phyloP scores from a whole-genome alignment of 2,113 vertebrate genomes.

The Gorsachius goisagi region DNA sequence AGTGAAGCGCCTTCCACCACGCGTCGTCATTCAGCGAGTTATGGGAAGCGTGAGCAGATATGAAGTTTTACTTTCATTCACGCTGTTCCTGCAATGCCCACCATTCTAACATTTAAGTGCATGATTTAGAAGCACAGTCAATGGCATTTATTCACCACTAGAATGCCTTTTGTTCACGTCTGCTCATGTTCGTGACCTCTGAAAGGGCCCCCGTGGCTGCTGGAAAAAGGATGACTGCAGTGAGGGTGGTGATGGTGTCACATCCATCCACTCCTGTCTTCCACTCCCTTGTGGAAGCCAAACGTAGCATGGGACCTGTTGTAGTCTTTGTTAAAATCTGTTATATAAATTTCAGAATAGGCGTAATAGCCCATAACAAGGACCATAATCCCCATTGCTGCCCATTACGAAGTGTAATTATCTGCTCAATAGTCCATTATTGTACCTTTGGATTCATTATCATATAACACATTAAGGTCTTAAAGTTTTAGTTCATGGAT shows the following conservation, averaged over 20 bases:
- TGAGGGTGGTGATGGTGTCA: background rate
- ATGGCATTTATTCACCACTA: background rate
- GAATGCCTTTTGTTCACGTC: background rate
- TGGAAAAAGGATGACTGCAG: background rate
- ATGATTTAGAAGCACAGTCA: background rate
- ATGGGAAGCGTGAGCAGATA: background rate
- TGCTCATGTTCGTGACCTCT: background rate
- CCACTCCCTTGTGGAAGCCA: background rate
- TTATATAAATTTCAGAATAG: background rate
- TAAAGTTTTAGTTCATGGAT: conserved; percentile 30
- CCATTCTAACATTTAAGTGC: background rate
- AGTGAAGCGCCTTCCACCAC: background rate
- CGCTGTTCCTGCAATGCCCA: background rate
- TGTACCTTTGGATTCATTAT: background rate
- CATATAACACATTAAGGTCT: background rate
- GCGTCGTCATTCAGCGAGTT: background rate
- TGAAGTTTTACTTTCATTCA: background rate
- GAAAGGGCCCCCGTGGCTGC: background rate
- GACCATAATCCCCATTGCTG: background rate
- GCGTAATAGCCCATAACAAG: background rate
- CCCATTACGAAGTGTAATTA: conserved; percentile 7
- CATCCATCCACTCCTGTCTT: background rate
- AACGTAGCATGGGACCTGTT: background rate
- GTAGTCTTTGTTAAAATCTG: background rate
- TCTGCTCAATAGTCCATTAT: background rate